phyloP scores from a whole-genome alignment of 2,888 invertebrate genomes.

The Chesias legatella region DNA sequence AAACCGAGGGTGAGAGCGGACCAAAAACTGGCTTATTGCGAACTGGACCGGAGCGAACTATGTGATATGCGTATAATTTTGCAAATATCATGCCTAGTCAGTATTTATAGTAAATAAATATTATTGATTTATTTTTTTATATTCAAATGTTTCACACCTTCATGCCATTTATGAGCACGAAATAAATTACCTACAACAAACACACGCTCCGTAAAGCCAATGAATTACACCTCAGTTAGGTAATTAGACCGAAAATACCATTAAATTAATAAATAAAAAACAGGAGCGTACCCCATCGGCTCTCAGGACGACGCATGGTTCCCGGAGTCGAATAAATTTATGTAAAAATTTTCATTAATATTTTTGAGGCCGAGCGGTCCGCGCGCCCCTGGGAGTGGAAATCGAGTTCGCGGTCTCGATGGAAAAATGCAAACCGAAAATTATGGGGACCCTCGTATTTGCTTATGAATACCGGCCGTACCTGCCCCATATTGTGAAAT shows the following conservation, averaged over 20 bases:
- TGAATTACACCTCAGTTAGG: constrained; percentile 78
- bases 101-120: too few species aligned
- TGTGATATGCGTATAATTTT: too few species aligned
- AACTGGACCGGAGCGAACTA: constrained; percentile 4
- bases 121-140: too few species aligned
- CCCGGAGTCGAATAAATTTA: constrained; percentile 80
- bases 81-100: too few species aligned
- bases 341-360: constrained; percentile 81
- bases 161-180: constrained; percentile 4
- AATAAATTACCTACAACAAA: constrained; percentile 56
- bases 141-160: not conserved
- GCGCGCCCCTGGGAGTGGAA: constrained; percentile 76
- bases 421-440: constrained; percentile 81
- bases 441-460: constrained; percentile 79
- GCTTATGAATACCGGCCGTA: constrained; percentile 74
- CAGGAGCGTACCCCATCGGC: constrained; percentile 66
- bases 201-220: constrained; percentile 64
- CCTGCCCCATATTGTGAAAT: constrained; percentile 59
- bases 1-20: constrained; percentile 42
- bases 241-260: constrained; percentile 80
- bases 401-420: constrained; percentile 79
- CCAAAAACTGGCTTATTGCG: constrained; percentile 16
- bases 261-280: constrained; percentile 81
- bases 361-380: constrained; percentile 78
- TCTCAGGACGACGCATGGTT: constrained; percentile 62